Base-by-base conservation (phyloP, 2,113 vertebrate genomes). In the Melanotaenia duboulayi region DNA sequence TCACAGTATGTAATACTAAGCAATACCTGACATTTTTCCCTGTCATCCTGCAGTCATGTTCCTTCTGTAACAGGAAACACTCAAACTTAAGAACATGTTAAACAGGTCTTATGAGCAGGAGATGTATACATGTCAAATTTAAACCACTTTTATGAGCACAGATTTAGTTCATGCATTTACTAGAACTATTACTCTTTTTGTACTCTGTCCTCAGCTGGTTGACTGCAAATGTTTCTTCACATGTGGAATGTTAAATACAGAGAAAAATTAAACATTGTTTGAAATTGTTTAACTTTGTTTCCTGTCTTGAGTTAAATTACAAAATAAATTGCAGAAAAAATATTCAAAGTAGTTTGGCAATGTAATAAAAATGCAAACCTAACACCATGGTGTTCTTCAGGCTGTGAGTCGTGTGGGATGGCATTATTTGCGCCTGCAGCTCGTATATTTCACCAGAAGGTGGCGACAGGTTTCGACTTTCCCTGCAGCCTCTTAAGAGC, bases 181-280 rank as follows among this genome's bases (percentile, higher is more conserved):
- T 68, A 11, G 62, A 23, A 24, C 12, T 7, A 20, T 42, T 12
- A 12, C 55, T 74, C 50, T 68, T 85, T 84, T 89, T 88, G 49
- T 84, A 85, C 71, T 79, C 61, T 55, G 67, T 74, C 37, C 37
- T 81, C 65, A 58, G 63, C 71, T 24, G 76, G 57, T 79, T 23
- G 61, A 65, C 24, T 76, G 72, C 58, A 80, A 40, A 54, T 52
- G 32, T 35, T 83, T 66, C 54, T 74, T 81, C 37, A 72, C 66
- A 52, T 37, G 62, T 81, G 58, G 50, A 85, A 86, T 81, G 67
- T 85, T 51, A 60, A 83, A 71, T 54, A 40, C 76, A 70, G 28
- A 85, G 39, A 16, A 56, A 91, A 92, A n/a, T n/a, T 92, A 92
- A 91, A 55, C 1, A 11, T 11, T 49, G 11, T 78, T 80, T 83